These are phyloP conservation scores for Aromia moschata DNA, from an alignment of 2,888 invertebrate genomes.

Conservation along the genomic window DNA sequence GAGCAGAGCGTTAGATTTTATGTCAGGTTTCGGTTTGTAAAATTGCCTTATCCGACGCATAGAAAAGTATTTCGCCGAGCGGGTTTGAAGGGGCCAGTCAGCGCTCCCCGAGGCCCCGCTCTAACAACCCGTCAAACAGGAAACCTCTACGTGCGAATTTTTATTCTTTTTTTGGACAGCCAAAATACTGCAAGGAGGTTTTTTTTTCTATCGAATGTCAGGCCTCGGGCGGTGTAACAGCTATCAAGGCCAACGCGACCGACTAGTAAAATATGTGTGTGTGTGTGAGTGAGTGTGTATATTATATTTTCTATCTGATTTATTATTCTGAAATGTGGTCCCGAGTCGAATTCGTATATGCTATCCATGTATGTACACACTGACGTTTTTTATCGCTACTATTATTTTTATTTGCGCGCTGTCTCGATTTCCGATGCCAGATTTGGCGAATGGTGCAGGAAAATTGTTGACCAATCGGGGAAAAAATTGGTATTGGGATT, in stretches of 20 bases:
- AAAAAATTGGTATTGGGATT: too few relatives aligned
- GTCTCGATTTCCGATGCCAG: not conserved
- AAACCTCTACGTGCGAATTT: conserved; percentile 47
- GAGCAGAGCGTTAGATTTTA: not conserved
- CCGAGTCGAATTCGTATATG: conserved; percentile 14
- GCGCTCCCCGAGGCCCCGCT: conserved; percentile 18
- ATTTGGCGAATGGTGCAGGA: too few relatives aligned
- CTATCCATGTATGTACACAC: conserved; percentile 13
- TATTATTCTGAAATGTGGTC: conserved; percentile 27
- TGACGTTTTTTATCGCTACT: not conserved
- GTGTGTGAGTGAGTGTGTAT: too few relatives aligned
- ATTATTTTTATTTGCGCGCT: not conserved
- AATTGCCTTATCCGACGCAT: not conserved
- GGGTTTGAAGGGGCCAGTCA: not conserved
- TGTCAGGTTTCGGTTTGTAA: not conserved
- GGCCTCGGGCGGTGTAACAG: conserved; percentile 35
- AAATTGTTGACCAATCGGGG: too few relatives aligned
- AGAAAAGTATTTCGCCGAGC: not conserved
- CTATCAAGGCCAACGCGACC: conserved; percentile 40
- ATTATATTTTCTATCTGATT: conserved; percentile 31
- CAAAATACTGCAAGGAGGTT: conserved; percentile 43
- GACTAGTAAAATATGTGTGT: conserved; percentile 29
- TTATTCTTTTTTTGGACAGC: conserved; percentile 37
- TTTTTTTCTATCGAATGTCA: conserved; percentile 41
- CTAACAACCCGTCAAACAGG: conserved; percentile 47